A percentile compares a stretch with the other conserved stretches of the same genome.
Conservation (phyloP, 1,140 invertebrate genomes). For the Spodoptera litura region DNA sequence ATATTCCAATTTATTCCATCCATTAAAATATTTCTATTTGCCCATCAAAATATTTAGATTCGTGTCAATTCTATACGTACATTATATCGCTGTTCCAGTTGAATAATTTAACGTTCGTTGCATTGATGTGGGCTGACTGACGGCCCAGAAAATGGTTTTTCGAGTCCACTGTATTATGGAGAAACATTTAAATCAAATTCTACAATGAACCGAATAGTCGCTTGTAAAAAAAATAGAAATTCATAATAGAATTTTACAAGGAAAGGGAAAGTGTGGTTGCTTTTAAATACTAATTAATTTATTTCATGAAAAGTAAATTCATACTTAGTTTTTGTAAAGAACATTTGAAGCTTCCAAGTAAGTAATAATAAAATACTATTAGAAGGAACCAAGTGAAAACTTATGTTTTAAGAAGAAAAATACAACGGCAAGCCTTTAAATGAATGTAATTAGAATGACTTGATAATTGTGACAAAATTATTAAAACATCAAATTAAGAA, state of each 20-base stretch:
- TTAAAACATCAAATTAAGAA: no score
- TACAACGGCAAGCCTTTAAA: no score
- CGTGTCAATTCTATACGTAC: constrained; percentile 22
- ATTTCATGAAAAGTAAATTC: no score
- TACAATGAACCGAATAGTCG: neutral
- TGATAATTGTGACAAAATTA: no score
- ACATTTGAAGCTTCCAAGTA: no score
- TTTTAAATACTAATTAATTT: no score
- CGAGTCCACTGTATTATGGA: constrained; percentile 22
- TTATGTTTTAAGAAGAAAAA: no score
- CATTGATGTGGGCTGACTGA: constrained; percentile 39
- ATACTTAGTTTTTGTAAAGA: no score
- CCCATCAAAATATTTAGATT: constrained; percentile 29
- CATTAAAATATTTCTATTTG: constrained; percentile 22
- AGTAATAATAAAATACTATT: no score
- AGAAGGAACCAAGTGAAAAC: no score
- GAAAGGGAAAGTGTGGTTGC: neutral
- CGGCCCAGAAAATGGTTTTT: constrained; percentile 38
- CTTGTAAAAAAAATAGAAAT: constrained; percentile 1
- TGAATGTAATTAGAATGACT: no score
- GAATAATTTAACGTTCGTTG: constrained; percentile 24
- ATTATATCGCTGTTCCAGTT: constrained; percentile 11
- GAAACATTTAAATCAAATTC: constrained; percentile 28
- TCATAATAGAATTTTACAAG: neutral
- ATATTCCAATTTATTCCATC: constrained; percentile 16